Conservation (phyloP, 2,888 invertebrate species). For the Tetramorium bicarinatum region DNA sequence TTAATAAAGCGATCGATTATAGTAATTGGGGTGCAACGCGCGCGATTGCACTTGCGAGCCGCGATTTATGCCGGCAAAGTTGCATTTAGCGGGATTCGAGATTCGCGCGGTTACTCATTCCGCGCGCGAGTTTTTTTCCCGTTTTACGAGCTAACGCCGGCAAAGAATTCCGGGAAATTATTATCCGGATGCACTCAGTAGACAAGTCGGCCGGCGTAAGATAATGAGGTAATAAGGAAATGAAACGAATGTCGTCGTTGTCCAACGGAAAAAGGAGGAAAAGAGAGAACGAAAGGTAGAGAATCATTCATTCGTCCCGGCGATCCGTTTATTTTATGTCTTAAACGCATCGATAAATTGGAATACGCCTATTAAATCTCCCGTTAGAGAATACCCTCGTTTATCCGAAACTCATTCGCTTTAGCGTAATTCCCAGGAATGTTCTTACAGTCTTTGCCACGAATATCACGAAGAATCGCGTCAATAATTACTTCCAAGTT, state of each 20-base stretch:
- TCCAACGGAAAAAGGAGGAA: conserved; percentile 5
- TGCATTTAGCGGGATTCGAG: conserved; percentile 26
- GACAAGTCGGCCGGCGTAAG: conserved; percentile 34
- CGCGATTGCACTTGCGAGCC: neutral
- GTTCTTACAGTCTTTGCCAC: neutral
- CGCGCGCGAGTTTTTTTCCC: conserved; percentile 34
- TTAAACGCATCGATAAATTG: conserved; percentile 57
- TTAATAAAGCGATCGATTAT: conserved; percentile 16
- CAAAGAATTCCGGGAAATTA: conserved; percentile 53
- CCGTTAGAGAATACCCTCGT: conserved; percentile 33
- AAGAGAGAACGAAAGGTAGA: conserved; percentile 9
- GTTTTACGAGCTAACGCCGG: conserved; percentile 29
- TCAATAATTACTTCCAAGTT: neutral
- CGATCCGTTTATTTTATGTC: conserved; percentile 51
- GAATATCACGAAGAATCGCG: neutral
- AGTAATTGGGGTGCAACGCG: conserved; percentile 5
- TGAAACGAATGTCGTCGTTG: conserved; percentile 51
- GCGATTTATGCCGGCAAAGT: neutral
- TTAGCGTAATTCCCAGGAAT: conserved; percentile 3
- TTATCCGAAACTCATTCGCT: conserved; percentile 28
- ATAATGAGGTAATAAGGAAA: conserved; percentile 67
- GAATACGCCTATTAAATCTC: conserved; percentile 52
- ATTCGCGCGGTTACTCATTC: conserved; percentile 18
- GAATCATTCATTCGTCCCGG: conserved; percentile 45
- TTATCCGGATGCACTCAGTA: conserved; percentile 52